Percentiles rank a stretch among this genome's conserved stretches.
These are phyloP conservation scores for Synergus laeviventris DNA, from an alignment of 2,888 invertebrate species.

Conservation along the genomic window DNA sequence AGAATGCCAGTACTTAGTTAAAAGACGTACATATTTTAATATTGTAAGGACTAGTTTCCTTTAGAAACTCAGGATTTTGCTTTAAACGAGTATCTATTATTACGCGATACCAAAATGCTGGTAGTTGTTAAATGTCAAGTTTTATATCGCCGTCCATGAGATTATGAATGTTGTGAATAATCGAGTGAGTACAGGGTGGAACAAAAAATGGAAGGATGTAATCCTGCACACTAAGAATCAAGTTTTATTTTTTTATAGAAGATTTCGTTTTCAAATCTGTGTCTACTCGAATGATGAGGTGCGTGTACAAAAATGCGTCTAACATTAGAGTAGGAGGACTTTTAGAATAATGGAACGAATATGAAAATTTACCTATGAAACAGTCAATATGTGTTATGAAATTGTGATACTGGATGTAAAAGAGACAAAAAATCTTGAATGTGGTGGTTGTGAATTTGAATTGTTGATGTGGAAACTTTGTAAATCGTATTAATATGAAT, in stretches of 20 bases:
- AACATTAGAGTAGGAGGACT: constrained; percentile 10
- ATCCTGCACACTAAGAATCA: constrained; percentile 11
- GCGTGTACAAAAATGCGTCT: background rate
- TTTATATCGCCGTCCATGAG: constrained; percentile 38
- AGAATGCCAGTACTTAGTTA: background rate
- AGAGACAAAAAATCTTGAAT: constrained; percentile 17
- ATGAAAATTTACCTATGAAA: constrained; percentile 26
- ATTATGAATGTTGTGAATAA: constrained; percentile 25
- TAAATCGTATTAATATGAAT: background rate
- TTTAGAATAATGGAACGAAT: constrained; percentile 26
- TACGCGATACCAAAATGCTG: constrained; percentile 5
- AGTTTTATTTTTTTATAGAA: constrained; percentile 36
- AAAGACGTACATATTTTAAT: background rate
- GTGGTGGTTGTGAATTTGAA: constrained; percentile 12
- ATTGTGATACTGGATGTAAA: constrained; percentile 33
- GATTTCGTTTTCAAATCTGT: constrained; percentile 1
- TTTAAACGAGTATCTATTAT: constrained; percentile 12
- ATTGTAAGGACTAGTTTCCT: constrained; percentile 9
- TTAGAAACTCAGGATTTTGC: constrained; percentile 33
- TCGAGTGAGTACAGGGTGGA: background rate
- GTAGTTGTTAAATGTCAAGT: constrained; percentile 31
- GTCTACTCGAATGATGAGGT: background rate
- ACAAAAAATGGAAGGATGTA: constrained; percentile 1
- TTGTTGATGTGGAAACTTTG: background rate
- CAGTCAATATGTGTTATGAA: constrained; percentile 38